A percentile compares a stretch with the other conserved stretches of the same genome.
These are phyloP conservation scores for Petrocephalus schoutedeni DNA, from an alignment of 2,797 vertebrate genomes.

Conservation along the genomic window DNA sequence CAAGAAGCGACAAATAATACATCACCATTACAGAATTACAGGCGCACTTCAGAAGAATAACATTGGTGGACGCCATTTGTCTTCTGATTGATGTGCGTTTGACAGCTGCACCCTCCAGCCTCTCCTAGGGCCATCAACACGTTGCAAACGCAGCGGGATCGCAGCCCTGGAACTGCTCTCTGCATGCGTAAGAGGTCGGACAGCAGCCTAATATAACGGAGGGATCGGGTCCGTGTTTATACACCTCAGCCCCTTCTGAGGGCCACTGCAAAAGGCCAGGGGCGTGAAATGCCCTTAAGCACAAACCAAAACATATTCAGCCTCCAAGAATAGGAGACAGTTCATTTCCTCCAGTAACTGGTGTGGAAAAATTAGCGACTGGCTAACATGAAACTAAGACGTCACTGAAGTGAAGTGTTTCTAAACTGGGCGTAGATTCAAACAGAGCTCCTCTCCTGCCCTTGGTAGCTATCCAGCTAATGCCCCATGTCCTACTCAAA, in stretches of 20 bases:
- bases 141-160: neutral
- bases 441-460: neutral
- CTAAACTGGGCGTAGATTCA: neutral
- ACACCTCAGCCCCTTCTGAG: conserved; percentile 15
- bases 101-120: neutral
- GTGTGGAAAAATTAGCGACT: conserved; percentile 8
- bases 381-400: neutral
- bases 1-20: neutral
- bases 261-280: conserved; percentile 19
- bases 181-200: conserved; percentile 26
- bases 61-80: neutral
- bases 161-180: neutral
- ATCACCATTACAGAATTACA: conserved; percentile 2
- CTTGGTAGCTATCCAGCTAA: neutral
- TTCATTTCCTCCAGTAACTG: conserved; percentile 25
- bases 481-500: neutral
- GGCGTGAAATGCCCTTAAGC: neutral
- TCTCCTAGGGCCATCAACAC: conserved; percentile 15
- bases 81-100: neutral
- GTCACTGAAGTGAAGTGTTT: neutral
- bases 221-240: conserved; percentile 32
- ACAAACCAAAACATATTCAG: conserved; percentile 3
- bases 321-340: conserved; percentile 18
- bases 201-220: conserved; percentile 35
- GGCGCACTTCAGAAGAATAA: neutral